These are phyloP conservation scores for Petrosia ficiformis DNA, from an alignment of 37 sponge, comb jelly and placozoan genomes.

Conservation along the genomic window DNA sequence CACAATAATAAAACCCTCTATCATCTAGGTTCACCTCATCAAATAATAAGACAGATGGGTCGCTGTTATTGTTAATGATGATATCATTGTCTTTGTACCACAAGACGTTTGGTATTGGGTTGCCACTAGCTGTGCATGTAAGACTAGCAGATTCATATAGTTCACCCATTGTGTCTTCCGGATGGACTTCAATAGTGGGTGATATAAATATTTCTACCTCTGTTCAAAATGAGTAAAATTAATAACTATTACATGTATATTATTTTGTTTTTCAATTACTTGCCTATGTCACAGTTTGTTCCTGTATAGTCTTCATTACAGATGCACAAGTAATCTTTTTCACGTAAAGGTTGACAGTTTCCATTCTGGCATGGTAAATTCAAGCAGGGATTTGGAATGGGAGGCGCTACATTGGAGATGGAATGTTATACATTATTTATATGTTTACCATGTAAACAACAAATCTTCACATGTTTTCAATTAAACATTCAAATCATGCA, in stretches of 20 bases:
- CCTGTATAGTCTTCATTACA: too few species aligned
- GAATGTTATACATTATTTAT: neutral
- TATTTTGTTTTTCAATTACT: too few species aligned
- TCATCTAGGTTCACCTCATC: slow-evolving; percentile 12
- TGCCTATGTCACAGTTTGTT: too few species aligned
- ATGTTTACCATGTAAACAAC: too few species aligned
- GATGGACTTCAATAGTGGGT: neutral
- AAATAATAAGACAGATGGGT: neutral
- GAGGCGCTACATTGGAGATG: neutral
- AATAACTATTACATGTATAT: too few species aligned
- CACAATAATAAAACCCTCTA: slow-evolving; percentile 34
- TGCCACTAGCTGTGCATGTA: slow-evolving; percentile 23
- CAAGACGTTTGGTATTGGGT: slow-evolving; percentile 36
- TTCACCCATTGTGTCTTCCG: slow-evolving; percentile 1
- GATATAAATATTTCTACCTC: too few species aligned
- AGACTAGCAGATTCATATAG: neutral
- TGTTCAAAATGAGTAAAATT: neutral
- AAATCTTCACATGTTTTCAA: too few species aligned
- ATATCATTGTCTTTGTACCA: slow-evolving; percentile 44
- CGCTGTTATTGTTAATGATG: neutral
- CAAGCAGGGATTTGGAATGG: neutral
- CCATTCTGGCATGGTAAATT: slow-evolving; percentile 28
- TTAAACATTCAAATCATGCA: too few species aligned
- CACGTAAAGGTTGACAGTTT: too few species aligned
- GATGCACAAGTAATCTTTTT: too few species aligned